A percentile compares a stretch with the other conserved stretches of the same genome.
Evolutionary conservation across 2,113 vertebrate genomes (phyloP).

Genomic region (Dipodomys merriami): DNA sequence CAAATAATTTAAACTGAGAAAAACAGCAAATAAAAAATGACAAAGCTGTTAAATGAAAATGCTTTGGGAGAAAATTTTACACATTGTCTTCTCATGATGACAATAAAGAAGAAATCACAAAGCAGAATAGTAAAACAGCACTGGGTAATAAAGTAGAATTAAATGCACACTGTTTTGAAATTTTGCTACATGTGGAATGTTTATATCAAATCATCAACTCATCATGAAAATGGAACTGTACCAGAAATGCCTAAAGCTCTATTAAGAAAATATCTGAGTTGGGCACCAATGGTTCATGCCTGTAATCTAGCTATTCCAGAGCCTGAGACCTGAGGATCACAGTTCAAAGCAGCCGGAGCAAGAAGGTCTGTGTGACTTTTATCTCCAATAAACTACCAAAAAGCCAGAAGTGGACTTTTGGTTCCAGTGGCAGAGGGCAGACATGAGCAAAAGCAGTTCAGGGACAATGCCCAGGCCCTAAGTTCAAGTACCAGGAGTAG

Average conservation of each 20-base stretch:
- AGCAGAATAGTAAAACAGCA: not conserved
- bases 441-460: too few species aligned
- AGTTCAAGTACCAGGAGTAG: too few species aligned
- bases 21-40: slow-evolving; percentile 19
- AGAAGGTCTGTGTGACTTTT: too few species aligned
- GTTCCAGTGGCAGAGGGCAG: too few species aligned
- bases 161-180: not conserved
- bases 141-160: not conserved
- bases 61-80: not conserved
- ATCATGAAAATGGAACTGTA: not conserved
- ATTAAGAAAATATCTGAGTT: not conserved
- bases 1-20: not conserved
- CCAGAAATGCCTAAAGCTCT: not conserved
- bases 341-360: too few species aligned
- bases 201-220: not conserved
- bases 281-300: too few species aligned
- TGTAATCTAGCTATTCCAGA: too few species aligned
- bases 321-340: too few species aligned
- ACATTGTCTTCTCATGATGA: not conserved
- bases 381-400: too few species aligned
- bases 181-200: not conserved
- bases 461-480: too few species aligned
- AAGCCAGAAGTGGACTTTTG: too few species aligned
- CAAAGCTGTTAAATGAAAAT: not conserved
- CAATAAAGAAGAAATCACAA: not conserved